Evolutionary conservation across 2,888 invertebrate genomes (phyloP), one percentile per base, ranked within the genome.

Genomic region (Thymelicus sylvestris): DNA sequence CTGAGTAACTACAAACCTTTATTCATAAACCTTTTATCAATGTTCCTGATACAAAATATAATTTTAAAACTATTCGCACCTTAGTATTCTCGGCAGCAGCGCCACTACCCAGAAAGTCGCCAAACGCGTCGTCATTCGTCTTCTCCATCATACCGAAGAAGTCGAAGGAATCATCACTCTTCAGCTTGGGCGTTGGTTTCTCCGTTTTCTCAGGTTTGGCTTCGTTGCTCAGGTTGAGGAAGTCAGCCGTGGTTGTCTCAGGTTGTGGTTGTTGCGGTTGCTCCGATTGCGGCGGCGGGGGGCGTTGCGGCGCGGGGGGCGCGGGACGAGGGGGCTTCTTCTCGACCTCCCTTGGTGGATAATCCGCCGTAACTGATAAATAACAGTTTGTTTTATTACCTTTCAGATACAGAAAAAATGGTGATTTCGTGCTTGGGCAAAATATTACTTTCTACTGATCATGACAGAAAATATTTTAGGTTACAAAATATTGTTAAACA

Each of bases 141-240:
- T 95, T 97, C 95, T 85, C 93, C 92, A 89, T 88, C 88, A 92
- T 86, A n/a, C 93, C 93, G 74, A 94, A 94, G 85, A 94, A 93
- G 74, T 96, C 96, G 59, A 95, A 95, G 0, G 95, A 94, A 81
- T 94, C 95, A 41, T 88, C 88, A 72, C 79, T 87, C 75, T 89
- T 88, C 24, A 92, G 69, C 68, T 90, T 89, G 61, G 69, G 64
- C 38, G 63, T 63, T 5, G 67, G 61, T 24, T 67, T 67, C 7
- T 67, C 59, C 38, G 13, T 59, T 66, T 81, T 85, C 71, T 85
- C 86, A 0, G 74, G 44, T 59, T 77, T 79, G 7, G 77, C 69
- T 67, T 81, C 74, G 65, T 44, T 78, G 78, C 76, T 80, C 0
- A 93, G 74, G 77, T 91, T 91, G 0, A 91, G 84, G 78, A 93